Evolutionary conservation across 2,888 invertebrate genomes (phyloP).

Genomic region (Agelastica alni): DNA sequence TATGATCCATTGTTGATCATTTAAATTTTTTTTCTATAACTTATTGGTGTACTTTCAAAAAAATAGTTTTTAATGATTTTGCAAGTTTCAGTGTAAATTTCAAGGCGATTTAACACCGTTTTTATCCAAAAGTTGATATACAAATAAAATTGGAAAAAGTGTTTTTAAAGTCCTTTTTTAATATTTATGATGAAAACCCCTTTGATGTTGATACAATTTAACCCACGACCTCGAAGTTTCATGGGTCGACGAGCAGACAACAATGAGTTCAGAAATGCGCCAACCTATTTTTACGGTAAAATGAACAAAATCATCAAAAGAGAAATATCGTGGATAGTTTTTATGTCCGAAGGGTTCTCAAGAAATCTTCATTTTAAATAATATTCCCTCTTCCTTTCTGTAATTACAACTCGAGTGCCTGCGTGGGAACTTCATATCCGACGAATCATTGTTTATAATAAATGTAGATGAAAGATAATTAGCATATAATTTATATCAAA

Average conservation of each 20-base stretch:
- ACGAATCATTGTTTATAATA: background rate
- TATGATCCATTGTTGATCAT: too few species aligned
- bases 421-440: constrained; percentile 9
- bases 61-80: too few species aligned
- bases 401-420: constrained; percentile 11
- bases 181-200: background rate
- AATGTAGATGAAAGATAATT: background rate
- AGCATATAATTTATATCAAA: background rate
- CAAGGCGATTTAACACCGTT: too few species aligned
- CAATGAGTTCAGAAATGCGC: constrained; percentile 43
- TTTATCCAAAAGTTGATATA: too few species aligned
- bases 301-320: constrained; percentile 36
- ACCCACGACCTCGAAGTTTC: constrained; percentile 39
- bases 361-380: constrained; percentile 8
- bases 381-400: constrained; percentile 11
- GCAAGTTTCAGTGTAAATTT: too few species aligned
- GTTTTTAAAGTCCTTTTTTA: too few species aligned
- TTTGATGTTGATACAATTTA: constrained; percentile 21
- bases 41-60: too few species aligned
- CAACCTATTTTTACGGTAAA: constrained; percentile 39
- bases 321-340: constrained; percentile 35
- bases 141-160: too few species aligned
- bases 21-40: too few species aligned
- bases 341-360: constrained; percentile 14
- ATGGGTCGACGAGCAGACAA: constrained; percentile 51